These are phyloP conservation scores for Melipona quadrifasciata DNA, from an alignment of 1,140 invertebrate genomes.

Conservation along the genomic window DNA sequence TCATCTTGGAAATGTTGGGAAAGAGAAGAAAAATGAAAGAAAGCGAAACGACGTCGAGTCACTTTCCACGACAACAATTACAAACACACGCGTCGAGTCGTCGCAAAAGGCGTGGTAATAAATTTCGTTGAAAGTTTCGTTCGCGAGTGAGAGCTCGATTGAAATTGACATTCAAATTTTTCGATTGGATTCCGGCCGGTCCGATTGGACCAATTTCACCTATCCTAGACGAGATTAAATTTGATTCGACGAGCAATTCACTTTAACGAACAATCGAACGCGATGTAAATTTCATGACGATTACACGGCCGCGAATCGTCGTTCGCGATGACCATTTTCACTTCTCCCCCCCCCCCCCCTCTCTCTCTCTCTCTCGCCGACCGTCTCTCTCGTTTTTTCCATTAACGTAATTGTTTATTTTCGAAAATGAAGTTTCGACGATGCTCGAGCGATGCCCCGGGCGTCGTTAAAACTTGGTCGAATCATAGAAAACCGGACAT, in stretches of 20 bases:
- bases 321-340: neutral
- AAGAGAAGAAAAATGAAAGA: neutral
- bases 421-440: slow-evolving; percentile 50
- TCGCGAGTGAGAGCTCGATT: too few relatives aligned
- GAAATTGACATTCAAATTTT: neutral
- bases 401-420: slow-evolving; percentile 53
- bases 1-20: slow-evolving; percentile 1
- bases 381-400: slow-evolving; percentile 21
- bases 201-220: neutral
- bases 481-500: too few relatives aligned
- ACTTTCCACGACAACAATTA: neutral
- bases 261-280: slow-evolving; percentile 41
- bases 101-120: neutral
- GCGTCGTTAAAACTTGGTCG: slow-evolving; percentile 56
- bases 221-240: slow-evolving; percentile 13
- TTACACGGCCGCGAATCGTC: neutral
- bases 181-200: neutral
- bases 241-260: slow-evolving; percentile 21
- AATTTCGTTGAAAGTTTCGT: neutral
- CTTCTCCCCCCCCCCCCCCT: neutral
- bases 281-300: slow-evolving; percentile 12
- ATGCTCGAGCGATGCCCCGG: slow-evolving; percentile 12
- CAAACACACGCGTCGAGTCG: neutral
- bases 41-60: neutral
- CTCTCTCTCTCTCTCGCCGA: too few relatives aligned